phyloP scores from a whole-genome alignment of 1,140 invertebrate genomes.

The Drosophila sechellia region DNA sequence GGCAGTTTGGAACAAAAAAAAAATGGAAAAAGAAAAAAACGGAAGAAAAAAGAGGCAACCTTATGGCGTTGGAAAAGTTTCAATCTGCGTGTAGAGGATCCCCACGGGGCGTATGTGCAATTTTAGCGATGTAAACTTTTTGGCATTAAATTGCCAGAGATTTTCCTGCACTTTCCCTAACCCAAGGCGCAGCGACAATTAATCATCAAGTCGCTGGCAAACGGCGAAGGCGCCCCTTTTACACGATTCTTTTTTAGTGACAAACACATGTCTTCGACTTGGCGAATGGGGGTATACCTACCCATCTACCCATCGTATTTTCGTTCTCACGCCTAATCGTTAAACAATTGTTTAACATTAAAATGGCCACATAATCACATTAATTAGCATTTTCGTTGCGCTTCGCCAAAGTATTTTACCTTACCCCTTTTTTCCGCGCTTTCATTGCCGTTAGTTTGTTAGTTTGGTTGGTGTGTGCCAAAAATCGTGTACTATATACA shows the following conservation, averaged over 20 bases:
- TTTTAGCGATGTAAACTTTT: constrained; percentile 69
- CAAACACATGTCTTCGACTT: constrained; percentile 44
- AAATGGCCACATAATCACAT: constrained; percentile 80
- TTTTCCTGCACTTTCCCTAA: constrained; percentile 42
- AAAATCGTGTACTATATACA: constrained; percentile 23
- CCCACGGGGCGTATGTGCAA: constrained; percentile 61
- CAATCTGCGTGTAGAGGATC: constrained; percentile 35
- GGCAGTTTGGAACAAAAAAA: constrained; percentile 18
- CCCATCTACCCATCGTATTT: not conserved
- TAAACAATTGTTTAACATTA: constrained; percentile 82
- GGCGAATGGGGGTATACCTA: not conserved
- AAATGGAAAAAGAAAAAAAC: not conserved
- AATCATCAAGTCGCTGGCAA: constrained; percentile 58
- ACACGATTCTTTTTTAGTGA: not conserved
- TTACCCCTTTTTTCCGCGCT: not conserved
- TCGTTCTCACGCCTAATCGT: constrained; percentile 68
- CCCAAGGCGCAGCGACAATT: constrained; percentile 58
- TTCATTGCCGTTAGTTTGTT: constrained; percentile 16
- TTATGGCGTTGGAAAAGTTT: constrained; percentile 41
- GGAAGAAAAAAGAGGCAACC: not conserved
- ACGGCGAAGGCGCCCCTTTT: not conserved
- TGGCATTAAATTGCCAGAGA: constrained; percentile 74
- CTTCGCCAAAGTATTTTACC: constrained; percentile 31
- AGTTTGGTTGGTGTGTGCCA: constrained; percentile 33
- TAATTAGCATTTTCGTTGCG: constrained; percentile 78